Conservation (phyloP, 1,140 invertebrate genomes). For the Heliconius eleuchia region DNA sequence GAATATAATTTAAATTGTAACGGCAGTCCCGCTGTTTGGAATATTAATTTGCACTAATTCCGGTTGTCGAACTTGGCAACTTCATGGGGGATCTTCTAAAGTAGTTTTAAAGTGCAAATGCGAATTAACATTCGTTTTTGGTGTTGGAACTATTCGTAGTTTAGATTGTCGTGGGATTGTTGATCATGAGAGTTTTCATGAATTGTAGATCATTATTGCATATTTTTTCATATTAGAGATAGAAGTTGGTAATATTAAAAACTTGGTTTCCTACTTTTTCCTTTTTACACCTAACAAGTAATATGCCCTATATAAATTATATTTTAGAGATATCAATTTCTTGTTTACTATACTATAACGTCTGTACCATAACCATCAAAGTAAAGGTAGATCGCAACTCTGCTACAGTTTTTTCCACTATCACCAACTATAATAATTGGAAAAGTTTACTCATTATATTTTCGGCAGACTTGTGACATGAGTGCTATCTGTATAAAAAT, state of each 20-base stretch:
- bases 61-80: slow-evolving; percentile 63
- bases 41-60: slow-evolving; percentile 65
- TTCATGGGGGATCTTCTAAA: slow-evolving; percentile 40
- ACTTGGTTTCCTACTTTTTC: no score
- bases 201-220: background rate
- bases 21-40: slow-evolving; percentile 50
- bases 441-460: slow-evolving; percentile 76
- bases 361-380: background rate
- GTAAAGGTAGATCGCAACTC: slow-evolving; percentile 23
- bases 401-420: slow-evolving; percentile 55
- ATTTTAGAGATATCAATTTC: background rate
- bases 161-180: slow-evolving; percentile 21
- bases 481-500: slow-evolving; percentile 21
- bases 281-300: no score
- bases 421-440: slow-evolving; percentile 72
- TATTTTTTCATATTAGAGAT: no score
- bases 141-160: slow-evolving; percentile 12
- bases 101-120: slow-evolving; percentile 33
- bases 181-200: background rate
- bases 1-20: slow-evolving; percentile 66
- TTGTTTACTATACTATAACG: background rate
- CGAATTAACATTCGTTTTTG: slow-evolving; percentile 36
- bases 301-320: no score
- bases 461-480: slow-evolving; percentile 45
- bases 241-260: no score